Evolutionary conservation across 2,797 vertebrate genomes (phyloP), one percentile per base, ranked within the genome.

Genomic region (Spinus pinus): DNA sequence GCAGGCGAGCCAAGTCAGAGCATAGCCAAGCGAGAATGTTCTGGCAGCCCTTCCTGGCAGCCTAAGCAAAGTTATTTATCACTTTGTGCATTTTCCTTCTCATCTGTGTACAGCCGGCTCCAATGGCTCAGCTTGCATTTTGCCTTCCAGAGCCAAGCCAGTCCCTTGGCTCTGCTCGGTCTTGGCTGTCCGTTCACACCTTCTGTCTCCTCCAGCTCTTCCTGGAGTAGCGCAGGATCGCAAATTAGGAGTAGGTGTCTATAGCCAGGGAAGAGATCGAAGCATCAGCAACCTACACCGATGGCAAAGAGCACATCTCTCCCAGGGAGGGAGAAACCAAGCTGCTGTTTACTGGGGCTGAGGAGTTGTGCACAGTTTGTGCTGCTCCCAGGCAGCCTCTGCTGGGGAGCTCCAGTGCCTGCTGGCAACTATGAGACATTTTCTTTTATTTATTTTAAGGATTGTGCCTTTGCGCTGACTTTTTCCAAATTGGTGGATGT

Each of bases 11-110:
- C 95, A 96, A 94, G 90, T 88, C 88, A 90, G 83, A 97, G 86
- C 93, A 82, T 71, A 96, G 96, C 97, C 97, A 97, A 97, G 95
- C 1, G 70, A 94, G 95, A 97, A 97, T 97, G 94, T 97, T 97
- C 96, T 97, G 96, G 96, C 96, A 97, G 94, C 89, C 96, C 86
- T 94, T 92, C 83, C 92, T 97, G 96, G 96, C 97, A 86, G 95
- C 87, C 93, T 13, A 7, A 97, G 96, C 87, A 58, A 95, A 97
- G 97, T 97, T 97, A 97, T 97, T 97, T 97, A 97, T 96, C 96
- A 97, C 96, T 97, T 96, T 96, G 95, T 96, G 96, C 96, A 94
- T 97, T 97, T 97, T 97, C 97, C 94, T 97, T 96, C 97, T 97
- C 96, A 97, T 97, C 96, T 97, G 96, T 95, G 96, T 96, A 96